Evolutionary conservation across 1,140 invertebrate species (phyloP).

Genomic region (Drosophila neocordata): DNA sequence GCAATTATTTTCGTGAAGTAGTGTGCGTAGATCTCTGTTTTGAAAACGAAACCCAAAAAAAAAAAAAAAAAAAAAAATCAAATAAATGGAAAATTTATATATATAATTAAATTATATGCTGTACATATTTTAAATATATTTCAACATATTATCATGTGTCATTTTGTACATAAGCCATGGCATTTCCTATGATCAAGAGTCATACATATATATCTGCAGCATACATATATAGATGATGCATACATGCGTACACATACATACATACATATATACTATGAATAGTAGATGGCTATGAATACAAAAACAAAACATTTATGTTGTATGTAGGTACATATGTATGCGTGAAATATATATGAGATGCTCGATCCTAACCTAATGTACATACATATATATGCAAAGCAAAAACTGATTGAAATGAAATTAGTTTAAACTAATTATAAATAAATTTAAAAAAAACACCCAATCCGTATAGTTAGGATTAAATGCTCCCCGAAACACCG

Average conservation of each 20-base stretch:
- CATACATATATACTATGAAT: neutral
- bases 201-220: conserved; percentile 19
- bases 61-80: too few species aligned
- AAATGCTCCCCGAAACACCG: neutral
- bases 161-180: conserved; percentile 55
- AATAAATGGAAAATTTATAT: conserved; percentile 1
- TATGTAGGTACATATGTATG: conserved; percentile 13
- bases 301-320: neutral
- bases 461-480: conserved; percentile 14
- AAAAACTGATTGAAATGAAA: neutral
- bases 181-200: conserved; percentile 37
- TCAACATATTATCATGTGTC: conserved; percentile 15
- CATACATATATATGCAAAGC: conserved; percentile 3
- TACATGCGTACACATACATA: conserved; percentile 7
- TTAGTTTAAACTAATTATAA: neutral
- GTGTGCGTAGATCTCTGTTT: conserved; percentile 32
- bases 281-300: conserved; percentile 19
- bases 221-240: conserved; percentile 16
- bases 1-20: conserved; percentile 15
- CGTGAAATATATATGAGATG: conserved; percentile 4
- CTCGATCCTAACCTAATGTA: conserved; percentile 1
- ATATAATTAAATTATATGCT: neutral
- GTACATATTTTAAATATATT: conserved; percentile 20
- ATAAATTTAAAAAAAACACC: neutral
- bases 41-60: neutral